These are phyloP conservation scores for Heliconius hortense DNA, from an alignment of 2,888 invertebrate genomes.

Conservation along the genomic window DNA sequence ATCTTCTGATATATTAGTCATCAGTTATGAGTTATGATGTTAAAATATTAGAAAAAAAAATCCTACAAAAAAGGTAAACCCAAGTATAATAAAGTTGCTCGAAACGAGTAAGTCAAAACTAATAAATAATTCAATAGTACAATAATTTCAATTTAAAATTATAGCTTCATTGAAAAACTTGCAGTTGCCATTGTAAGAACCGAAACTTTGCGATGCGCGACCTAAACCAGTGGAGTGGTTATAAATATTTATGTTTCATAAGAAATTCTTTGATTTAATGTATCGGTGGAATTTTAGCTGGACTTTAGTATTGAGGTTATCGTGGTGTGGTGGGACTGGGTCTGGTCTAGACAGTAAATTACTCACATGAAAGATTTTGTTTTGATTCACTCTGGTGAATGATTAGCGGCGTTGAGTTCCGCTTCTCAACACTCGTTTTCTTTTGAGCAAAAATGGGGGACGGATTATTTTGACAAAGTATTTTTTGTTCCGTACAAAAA, in stretches of 20 bases:
- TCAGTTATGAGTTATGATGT: not conserved
- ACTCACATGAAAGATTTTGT: not conserved
- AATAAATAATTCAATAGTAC: slow-evolving; percentile 27
- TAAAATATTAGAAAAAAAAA: slow-evolving; percentile 9
- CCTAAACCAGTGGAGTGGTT: slow-evolving; percentile 21
- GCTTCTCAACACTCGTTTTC: not conserved
- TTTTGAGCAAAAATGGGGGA: too few species aligned
- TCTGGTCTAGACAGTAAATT: not conserved
- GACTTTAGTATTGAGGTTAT: not conserved
- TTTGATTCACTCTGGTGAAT: not conserved
- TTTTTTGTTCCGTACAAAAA: too few species aligned
- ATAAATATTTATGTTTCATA: slow-evolving; percentile 31
- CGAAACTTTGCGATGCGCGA: slow-evolving; percentile 23
- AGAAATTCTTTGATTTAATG: slow-evolving; percentile 23
- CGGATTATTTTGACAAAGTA: too few species aligned
- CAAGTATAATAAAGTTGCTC: slow-evolving; percentile 22
- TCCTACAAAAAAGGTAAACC: not conserved
- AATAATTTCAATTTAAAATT: slow-evolving; percentile 25
- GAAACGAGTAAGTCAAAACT: slow-evolving; percentile 14
- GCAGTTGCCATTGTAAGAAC: slow-evolving; percentile 26
- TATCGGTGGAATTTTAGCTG: not conserved
- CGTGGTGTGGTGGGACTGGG: not conserved
- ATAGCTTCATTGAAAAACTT: slow-evolving; percentile 32
- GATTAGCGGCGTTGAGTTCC: not conserved
- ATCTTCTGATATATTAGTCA: slow-evolving; percentile 6